Evolutionary conservation across 2,888 invertebrate genomes (phyloP).

Genomic region (Drosophila nr. medialis): DNA sequence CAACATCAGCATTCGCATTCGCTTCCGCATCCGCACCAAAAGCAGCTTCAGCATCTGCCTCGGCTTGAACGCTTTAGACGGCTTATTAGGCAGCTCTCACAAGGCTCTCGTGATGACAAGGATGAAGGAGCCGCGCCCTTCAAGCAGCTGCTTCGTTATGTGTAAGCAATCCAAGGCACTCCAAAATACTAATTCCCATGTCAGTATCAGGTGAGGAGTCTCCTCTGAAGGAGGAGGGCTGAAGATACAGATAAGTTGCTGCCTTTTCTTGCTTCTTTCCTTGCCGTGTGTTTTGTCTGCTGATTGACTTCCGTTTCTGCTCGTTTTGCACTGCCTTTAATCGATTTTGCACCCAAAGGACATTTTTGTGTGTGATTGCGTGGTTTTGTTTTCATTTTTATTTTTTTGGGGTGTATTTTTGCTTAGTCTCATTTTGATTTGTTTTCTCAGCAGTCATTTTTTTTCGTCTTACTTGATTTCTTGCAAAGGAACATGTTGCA

Average conservation of each 20-base stretch:
- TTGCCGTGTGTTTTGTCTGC: slow-evolving; percentile 40
- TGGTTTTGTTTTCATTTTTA: slow-evolving; percentile 49
- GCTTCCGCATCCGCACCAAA: slow-evolving; percentile 3
- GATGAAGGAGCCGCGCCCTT: not conserved
- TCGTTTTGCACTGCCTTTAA: slow-evolving; percentile 70
- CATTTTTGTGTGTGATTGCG: slow-evolving; percentile 65
- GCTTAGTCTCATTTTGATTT: slow-evolving; percentile 68
- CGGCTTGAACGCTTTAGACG: slow-evolving; percentile 47
- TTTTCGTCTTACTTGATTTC: slow-evolving; percentile 15
- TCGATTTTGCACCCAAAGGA: slow-evolving; percentile 83
- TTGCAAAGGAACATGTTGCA: slow-evolving; percentile 33
- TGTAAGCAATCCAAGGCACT: slow-evolving; percentile 56
- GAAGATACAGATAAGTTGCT: slow-evolving; percentile 1
- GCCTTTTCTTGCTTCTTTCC: not conserved
- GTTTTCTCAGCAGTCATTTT: slow-evolving; percentile 43
- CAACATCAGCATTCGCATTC: slow-evolving; percentile 21
- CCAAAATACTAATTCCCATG: slow-evolving; percentile 72
- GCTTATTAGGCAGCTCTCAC: slow-evolving; percentile 60
- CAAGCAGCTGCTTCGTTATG: slow-evolving; percentile 31
- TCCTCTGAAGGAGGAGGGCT: not conserved
- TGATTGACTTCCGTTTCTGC: slow-evolving; percentile 81
- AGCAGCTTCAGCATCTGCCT: slow-evolving; percentile 8
- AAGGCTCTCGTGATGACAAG: slow-evolving; percentile 29
- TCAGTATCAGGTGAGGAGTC: slow-evolving; percentile 66
- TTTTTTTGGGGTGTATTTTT: slow-evolving; percentile 28